Evolutionary conservation across 92 coral and sea anemone species (phyloP), one percentile per base, ranked within the genome.

Genomic region (Ricordea florida): DNA sequence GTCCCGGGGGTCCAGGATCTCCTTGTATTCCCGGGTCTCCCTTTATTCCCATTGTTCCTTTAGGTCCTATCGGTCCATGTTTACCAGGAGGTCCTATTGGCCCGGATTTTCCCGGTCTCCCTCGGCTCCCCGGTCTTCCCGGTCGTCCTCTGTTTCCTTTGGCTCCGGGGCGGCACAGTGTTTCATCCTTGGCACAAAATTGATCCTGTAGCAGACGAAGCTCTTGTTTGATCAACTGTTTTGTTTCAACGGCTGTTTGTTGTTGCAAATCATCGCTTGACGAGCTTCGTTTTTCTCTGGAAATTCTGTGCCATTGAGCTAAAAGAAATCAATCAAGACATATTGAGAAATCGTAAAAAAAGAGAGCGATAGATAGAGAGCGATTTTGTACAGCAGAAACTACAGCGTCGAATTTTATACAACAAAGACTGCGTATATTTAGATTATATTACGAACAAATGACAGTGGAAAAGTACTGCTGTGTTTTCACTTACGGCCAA

Each of bases 41-140:
- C 46, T 55, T 53, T 4, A 58, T 62, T 0, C 90, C 90, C 20
- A 11, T 35, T 9, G 64, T 55, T 44, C 90, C 90, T 5, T 26
- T 52, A 9, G 29, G 57, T 18, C 90, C 90, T 50, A 15, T 36
- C 14, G 84, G 74, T 25, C 89, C 89, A 33, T 84, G 80, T 69
- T 84, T 84, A 7, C 89, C 89, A 9, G 79, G 66, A 17, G 85
- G 63, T 20, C 90, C 90, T 28, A 49, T 38, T 10, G 49, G 65
- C 0, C 90, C 90, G 1, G 34, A 36, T 71, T 51, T 62, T 38
- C 90, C 90, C 3, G 80, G 38, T 22, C 30, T 62, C 48, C 84
- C 81, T 62, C 74, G 57, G 48, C 15, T 34, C 31, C 85, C 90
- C 43, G 48, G 69, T 30, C 57, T 71, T 16, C 80, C 83, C 11